Evolutionary conservation across 1,140 invertebrate species (phyloP).

Genomic region (Harlomillsia oculata): DNA sequence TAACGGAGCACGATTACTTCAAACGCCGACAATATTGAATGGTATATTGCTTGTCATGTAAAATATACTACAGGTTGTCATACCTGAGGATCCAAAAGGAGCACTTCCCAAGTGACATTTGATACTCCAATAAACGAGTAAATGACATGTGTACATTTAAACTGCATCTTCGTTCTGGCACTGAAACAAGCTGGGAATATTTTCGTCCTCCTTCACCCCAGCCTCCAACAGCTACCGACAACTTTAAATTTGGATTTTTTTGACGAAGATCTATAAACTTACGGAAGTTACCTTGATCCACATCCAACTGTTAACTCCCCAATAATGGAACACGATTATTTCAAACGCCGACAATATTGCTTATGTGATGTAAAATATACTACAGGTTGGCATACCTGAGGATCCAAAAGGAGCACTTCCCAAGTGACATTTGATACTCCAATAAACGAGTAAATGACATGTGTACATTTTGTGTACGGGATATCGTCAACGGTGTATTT

Average conservation of each 20-base stretch:
- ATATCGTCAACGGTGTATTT: slow-evolving; percentile 41
- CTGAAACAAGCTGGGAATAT: slow-evolving; percentile 40
- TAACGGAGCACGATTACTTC: too few relatives aligned
- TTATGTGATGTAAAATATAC: too few relatives aligned
- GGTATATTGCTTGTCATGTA: too few relatives aligned
- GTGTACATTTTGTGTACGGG: slow-evolving; percentile 40
- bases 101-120: slow-evolving; percentile 40
- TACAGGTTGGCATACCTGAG: slow-evolving; percentile 31
- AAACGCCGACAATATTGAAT: too few relatives aligned
- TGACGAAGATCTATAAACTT: slow-evolving; percentile 65
- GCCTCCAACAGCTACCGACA: slow-evolving; percentile 57
- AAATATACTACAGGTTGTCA: too few relatives aligned
- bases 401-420: slow-evolving; percentile 39
- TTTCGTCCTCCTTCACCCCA: slow-evolving; percentile 34
- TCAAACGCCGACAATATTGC: too few relatives aligned
- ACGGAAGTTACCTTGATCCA: slow-evolving; percentile 63
- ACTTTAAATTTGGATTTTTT: slow-evolving; percentile 63
- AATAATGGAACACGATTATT: too few relatives aligned
- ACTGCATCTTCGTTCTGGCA: slow-evolving; percentile 26
- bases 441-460: slow-evolving; percentile 42
- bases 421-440: slow-evolving; percentile 40
- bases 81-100: slow-evolving; percentile 38
- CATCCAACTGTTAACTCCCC: slow-evolving; percentile 55
- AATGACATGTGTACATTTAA: slow-evolving; percentile 41
- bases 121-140: slow-evolving; percentile 41